Conservation (phyloP, 2,797 vertebrate genomes). For the Rhynchotus rufescens region DNA sequence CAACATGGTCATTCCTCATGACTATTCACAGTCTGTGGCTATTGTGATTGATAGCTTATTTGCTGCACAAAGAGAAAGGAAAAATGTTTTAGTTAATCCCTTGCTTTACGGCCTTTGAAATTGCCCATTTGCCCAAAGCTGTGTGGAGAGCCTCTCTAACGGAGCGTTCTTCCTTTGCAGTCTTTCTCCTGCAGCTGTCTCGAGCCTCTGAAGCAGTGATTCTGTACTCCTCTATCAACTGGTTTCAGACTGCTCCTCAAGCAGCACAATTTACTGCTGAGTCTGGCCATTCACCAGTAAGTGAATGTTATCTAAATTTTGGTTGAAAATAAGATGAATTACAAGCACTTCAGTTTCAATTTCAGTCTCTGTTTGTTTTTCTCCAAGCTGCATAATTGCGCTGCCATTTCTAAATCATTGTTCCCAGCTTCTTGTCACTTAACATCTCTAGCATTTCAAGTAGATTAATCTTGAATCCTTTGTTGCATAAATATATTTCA, state of each 20-base stretch:
- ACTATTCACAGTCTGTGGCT: not conserved
- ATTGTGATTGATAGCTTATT: not conserved
- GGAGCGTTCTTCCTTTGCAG: not conserved
- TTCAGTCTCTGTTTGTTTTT: conserved; percentile 52
- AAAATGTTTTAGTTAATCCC: not conserved
- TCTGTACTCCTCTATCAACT: not conserved
- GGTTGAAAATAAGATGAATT: conserved; percentile 30
- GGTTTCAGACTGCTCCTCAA: conserved; percentile 8
- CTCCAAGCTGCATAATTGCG: conserved; percentile 39
- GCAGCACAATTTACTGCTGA: not conserved
- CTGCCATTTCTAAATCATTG: conserved; percentile 50
- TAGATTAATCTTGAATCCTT: conserved; percentile 26
- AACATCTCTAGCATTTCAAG: conserved; percentile 45
- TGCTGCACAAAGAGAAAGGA: not conserved
- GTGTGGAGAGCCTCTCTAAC: not conserved
- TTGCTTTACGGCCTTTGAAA: not conserved
- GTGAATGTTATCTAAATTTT: not conserved
- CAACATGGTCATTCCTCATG: not conserved
- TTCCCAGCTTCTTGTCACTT: conserved; percentile 47
- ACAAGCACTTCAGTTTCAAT: conserved; percentile 49
- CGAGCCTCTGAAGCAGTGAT: not conserved
- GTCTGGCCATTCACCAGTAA: conserved; percentile 6
- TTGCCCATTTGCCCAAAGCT: not conserved
- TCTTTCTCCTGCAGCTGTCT: not conserved
- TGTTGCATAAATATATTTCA: conserved; percentile 29